phyloP scores from a whole-genome alignment of 2,888 invertebrate species.

The Auanema sp. region DNA sequence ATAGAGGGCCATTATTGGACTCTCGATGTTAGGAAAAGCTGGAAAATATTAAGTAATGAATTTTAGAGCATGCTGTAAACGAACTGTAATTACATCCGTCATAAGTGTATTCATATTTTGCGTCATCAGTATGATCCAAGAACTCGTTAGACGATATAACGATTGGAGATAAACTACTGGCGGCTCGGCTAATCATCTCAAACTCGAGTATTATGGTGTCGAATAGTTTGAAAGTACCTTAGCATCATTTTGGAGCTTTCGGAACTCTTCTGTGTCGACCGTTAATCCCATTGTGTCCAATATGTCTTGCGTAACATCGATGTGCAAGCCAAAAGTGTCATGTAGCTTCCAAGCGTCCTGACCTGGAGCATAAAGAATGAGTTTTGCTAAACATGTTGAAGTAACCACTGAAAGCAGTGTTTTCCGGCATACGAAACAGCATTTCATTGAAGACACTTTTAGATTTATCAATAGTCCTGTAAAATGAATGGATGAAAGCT shows the following conservation, averaged over 20 bases:
- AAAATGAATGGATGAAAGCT: slow-evolving; percentile 3
- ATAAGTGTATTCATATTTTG: too few species aligned
- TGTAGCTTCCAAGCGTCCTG: slow-evolving; percentile 32
- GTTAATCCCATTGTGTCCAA: slow-evolving; percentile 28
- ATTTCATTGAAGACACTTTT: slow-evolving; percentile 24
- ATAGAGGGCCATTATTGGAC: too few species aligned
- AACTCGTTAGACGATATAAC: too few species aligned
- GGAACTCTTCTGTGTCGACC: slow-evolving; percentile 31
- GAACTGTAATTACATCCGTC: too few species aligned
- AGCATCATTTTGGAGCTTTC: slow-evolving; percentile 9
- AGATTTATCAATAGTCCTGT: slow-evolving; percentile 26
- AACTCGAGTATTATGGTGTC: too few species aligned
- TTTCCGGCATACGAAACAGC: neutral
- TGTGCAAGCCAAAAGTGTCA: slow-evolving; percentile 35
- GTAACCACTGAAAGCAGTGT: neutral
- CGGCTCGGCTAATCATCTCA: too few species aligned
- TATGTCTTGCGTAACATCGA: slow-evolving; percentile 34
- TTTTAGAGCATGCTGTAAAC: too few species aligned
- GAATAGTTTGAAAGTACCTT: neutral
- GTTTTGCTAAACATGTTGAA: neutral
- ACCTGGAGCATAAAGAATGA: slow-evolving; percentile 16
- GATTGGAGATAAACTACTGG: too few species aligned
- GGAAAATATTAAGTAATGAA: too few species aligned
- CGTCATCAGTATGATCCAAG: too few species aligned
- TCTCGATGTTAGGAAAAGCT: too few species aligned